Evolutionary conservation across 2,888 invertebrate genomes (phyloP).

Genomic region (Dexiosoma caninum): DNA sequence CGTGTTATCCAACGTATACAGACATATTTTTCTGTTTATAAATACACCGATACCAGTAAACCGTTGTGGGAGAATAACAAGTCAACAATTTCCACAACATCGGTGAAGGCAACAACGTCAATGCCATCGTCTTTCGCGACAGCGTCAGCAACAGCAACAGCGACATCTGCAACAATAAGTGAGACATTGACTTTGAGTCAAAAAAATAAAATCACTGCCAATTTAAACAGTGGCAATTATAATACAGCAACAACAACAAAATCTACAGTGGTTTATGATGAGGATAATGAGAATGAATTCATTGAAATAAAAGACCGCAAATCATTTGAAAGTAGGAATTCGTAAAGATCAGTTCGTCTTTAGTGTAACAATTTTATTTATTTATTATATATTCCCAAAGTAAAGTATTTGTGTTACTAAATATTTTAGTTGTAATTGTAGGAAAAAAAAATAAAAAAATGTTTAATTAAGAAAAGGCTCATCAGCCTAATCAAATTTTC

Average conservation of each 20-base stretch:
- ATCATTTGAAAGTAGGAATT: background rate
- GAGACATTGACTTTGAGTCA: slow-evolving; percentile 24
- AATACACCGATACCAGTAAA: slow-evolving; percentile 80
- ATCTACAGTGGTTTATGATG: background rate
- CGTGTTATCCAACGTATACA: slow-evolving; percentile 84
- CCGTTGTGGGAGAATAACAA: slow-evolving; percentile 66
- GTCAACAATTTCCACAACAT: background rate
- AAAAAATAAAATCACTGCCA: slow-evolving; percentile 52
- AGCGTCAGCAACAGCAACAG: background rate
- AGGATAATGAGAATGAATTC: slow-evolving; percentile 51
- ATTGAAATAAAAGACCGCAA: slow-evolving; percentile 41
- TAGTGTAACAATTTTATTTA: background rate
- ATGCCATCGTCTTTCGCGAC: no score
- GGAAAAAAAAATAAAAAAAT: no score
- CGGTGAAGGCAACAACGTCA: background rate
- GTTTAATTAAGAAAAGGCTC: no score
- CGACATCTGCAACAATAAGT: background rate
- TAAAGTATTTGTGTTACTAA: background rate
- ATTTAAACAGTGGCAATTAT: background rate
- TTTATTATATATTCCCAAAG: background rate
- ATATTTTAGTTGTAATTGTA: background rate
- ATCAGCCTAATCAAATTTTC: no score
- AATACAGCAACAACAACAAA: background rate
- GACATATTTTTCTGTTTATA: slow-evolving; percentile 83
- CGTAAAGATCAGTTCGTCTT: no score